A percentile compares a stretch with the other conserved stretches of the same genome.
phyloP scores from a whole-genome alignment of 2,888 invertebrate species.

The Archips xylosteana region DNA sequence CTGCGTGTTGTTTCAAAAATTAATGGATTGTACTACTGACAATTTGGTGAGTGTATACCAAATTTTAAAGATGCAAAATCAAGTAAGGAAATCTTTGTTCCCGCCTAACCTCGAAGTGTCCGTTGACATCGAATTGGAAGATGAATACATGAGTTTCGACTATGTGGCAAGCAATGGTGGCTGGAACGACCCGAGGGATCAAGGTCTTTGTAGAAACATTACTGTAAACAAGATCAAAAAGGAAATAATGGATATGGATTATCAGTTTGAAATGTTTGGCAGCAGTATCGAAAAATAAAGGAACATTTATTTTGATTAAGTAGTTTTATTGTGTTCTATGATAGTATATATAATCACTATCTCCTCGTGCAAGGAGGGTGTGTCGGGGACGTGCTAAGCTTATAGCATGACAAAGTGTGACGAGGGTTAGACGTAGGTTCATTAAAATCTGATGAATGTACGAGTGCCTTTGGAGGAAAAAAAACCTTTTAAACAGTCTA shows the following conservation, averaged over 20 bases:
- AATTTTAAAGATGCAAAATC: slow-evolving; percentile 50
- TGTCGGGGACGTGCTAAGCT: slow-evolving; percentile 15
- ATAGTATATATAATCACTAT: slow-evolving; percentile 3
- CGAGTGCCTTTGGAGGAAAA: slow-evolving; percentile 12
- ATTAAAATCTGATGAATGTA: slow-evolving; percentile 36
- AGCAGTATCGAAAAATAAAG: slow-evolving; percentile 14
- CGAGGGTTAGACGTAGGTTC: slow-evolving; percentile 29
- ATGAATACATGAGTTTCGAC: slow-evolving; percentile 56
- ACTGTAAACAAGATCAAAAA: slow-evolving; percentile 61
- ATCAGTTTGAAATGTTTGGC: slow-evolving; percentile 49
- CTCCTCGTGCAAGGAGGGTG: background rate
- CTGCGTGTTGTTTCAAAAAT: slow-evolving; percentile 43
- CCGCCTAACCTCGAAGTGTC: slow-evolving; percentile 59
- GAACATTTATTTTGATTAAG: background rate
- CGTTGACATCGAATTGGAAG: slow-evolving; percentile 56
- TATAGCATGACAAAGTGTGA: slow-evolving; percentile 36
- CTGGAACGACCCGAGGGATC: slow-evolving; percentile 65
- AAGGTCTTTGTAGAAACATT: slow-evolving; percentile 59
- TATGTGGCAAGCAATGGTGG: slow-evolving; percentile 59
- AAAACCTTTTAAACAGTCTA: slow-evolving; percentile 1
- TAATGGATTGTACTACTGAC: slow-evolving; percentile 47
- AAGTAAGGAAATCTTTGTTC: slow-evolving; percentile 48
- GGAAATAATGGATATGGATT: slow-evolving; percentile 56
- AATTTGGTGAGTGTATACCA: slow-evolving; percentile 48
- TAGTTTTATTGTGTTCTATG: slow-evolving; percentile 24